These are phyloP conservation scores for Eriocheir sinensis DNA, from an alignment of 1,140 invertebrate species.

Conservation along the genomic window DNA sequence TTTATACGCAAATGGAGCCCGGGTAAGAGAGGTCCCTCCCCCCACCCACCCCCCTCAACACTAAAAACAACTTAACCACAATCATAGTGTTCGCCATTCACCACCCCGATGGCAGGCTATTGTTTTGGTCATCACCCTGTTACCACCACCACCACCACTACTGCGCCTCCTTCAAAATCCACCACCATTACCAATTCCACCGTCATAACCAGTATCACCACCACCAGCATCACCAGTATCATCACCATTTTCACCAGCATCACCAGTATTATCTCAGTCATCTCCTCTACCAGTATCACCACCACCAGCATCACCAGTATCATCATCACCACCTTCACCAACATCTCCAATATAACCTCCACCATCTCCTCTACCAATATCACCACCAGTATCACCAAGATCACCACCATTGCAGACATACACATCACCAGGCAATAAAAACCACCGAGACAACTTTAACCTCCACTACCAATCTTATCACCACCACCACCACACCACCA, in stretches of 20 bases:
- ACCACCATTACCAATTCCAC: too few relatives aligned
- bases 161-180: too few relatives aligned
- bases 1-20: not conserved
- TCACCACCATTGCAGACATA: too few relatives aligned
- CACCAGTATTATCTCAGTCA: not conserved
- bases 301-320: not conserved
- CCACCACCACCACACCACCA: not conserved
- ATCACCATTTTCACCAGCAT: not conserved
- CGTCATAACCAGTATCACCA: too few relatives aligned
- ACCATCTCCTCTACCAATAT: too few relatives aligned
- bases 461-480: not conserved
- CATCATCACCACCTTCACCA: too few relatives aligned
- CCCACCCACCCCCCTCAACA: not conserved
- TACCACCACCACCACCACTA: not conserved
- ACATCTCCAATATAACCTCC: too few relatives aligned
- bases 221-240: too few relatives aligned
- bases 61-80: constrained; percentile 1
- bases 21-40: not conserved
- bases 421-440: too few relatives aligned
- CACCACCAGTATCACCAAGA: too few relatives aligned
- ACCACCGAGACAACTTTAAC: too few relatives aligned
- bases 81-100: not conserved
- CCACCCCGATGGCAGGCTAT: not conserved
- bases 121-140: not conserved
- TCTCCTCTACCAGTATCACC: not conserved